These are phyloP conservation scores for Peromyscus maniculatus DNA, from an alignment of 2,113 vertebrate genomes.

Conservation along the genomic window DNA sequence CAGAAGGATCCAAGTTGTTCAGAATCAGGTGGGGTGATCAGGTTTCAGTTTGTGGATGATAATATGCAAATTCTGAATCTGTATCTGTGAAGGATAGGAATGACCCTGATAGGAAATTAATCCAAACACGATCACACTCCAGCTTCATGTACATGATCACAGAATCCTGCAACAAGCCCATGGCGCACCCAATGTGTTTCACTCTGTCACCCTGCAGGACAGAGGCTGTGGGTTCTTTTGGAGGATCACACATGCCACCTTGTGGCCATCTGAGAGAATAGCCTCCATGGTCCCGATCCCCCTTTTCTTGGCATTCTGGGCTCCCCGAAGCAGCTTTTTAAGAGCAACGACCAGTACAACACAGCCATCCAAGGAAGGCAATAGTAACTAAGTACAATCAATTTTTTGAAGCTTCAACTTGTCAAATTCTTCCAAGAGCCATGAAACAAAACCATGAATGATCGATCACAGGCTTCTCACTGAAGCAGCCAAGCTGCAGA, in stretches of 20 bases:
- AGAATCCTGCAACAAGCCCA: neutral
- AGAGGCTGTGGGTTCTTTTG: neutral
- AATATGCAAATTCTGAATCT: neutral
- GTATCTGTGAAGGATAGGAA: neutral
- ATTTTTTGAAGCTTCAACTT: neutral
- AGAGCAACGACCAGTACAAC: neutral
- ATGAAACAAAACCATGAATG: neutral
- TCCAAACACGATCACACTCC: neutral
- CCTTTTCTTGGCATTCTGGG: neutral
- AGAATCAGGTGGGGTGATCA: neutral
- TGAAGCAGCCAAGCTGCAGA: neutral
- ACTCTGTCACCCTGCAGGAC: neutral
- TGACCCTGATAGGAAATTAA: neutral
- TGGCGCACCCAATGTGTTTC: neutral
- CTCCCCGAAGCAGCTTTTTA: neutral
- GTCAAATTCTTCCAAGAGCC: neutral
- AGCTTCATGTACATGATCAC: neutral
- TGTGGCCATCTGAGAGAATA: slow-evolving; percentile 76
- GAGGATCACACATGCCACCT: slow-evolving; percentile 79
- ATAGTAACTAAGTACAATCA: fast-evolving
- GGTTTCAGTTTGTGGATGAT: neutral
- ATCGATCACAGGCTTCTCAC: neutral
- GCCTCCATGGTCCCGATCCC: neutral
- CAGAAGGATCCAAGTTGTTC: fast-evolving
- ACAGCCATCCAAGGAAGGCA: neutral